Evolutionary conservation across 1,140 invertebrate genomes (phyloP), one percentile per base, ranked within the genome.

Genomic region (Drosophila novamexicana): DNA sequence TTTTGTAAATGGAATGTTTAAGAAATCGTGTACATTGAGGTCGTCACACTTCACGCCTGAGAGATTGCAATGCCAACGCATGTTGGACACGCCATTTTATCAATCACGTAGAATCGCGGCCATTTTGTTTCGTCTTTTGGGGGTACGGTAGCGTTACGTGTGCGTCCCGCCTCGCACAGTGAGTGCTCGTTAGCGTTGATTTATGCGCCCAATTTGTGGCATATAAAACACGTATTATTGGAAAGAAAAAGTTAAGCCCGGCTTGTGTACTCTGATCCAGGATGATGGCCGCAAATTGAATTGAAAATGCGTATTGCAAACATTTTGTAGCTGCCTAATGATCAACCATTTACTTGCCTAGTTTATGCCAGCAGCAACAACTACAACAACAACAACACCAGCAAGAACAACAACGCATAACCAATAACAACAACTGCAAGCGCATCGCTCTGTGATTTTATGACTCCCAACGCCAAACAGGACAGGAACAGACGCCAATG

Each of bases 371-470:
- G 56, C 47, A 66, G 53, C 76, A 59, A 71, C 47, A 49, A 49
- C 37, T 54, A 22, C 40, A 59, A 62, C 50, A 22, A 7, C 47
- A 71, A 37, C 73, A 77, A 37, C 71, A 66, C 14, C 53, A 75
- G 18, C 47, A 58, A 40, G 50, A 54, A 56, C 49, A 53, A 45
- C 64, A 77, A 59, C 73, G 56, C 62, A 65, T 57, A 76, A 82
- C 70, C 78, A 63, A 71, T 62, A 74, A 76, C 83, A 66, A 71
- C 81, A 85, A 85, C 57, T 73, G 79, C 73, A 86, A 69, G 70
- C 79, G 83, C 82, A 79, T 85, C 82, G 67, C 57, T 85, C 61
- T 56, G 52, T 54, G 75, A 86, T 64, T 85, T 85, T 85, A 85
- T 78, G 83, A 57, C 59, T 42, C 1, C 58, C 53, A 52, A 45